phyloP scores from a whole-genome alignment of 2,797 vertebrate genomes.

The Novumbra hubbsi region DNA sequence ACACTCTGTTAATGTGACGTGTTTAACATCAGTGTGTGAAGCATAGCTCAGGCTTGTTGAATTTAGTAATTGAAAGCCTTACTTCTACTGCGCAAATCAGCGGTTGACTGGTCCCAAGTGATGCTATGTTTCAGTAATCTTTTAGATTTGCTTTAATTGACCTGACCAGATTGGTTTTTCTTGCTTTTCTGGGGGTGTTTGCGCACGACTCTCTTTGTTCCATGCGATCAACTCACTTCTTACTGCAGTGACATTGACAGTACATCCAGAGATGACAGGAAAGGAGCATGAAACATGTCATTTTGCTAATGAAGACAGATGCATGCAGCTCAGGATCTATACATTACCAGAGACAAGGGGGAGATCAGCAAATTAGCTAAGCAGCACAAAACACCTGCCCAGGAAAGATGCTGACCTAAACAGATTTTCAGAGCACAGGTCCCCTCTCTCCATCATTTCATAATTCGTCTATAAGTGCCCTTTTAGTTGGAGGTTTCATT shows the following conservation, averaged over 20 bases:
- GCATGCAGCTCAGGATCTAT: constrained; percentile 21
- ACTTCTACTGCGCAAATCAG: no score
- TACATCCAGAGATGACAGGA: constrained; percentile 37
- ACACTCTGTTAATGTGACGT: no score
- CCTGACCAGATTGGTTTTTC: no score
- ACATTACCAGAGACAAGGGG: constrained; percentile 34
- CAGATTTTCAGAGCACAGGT: constrained; percentile 33
- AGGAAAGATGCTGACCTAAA: constrained; percentile 34
- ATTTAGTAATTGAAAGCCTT: no score
- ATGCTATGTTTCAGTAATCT: no score
- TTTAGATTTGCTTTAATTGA: no score
- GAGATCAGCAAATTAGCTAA: constrained; percentile 23
- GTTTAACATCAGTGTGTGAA: no score
- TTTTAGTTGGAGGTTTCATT: constrained; percentile 8
- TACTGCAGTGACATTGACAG: constrained; percentile 25
- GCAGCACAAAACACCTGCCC: constrained; percentile 29
- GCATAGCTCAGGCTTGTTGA: no score
- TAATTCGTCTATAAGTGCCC: no score
- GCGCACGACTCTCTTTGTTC: constrained; percentile 14
- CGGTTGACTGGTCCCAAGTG: no score
- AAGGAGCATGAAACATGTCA: constrained; percentile 44
- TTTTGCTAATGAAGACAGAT: constrained; percentile 66
- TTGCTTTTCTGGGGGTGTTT: neutral
- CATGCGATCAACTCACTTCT: constrained; percentile 22
- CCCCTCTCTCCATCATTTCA: no score